Evolutionary conservation across 2,113 vertebrate genomes (phyloP), one percentile per base, ranked within the genome.

Genomic region (Scomber scombrus): DNA sequence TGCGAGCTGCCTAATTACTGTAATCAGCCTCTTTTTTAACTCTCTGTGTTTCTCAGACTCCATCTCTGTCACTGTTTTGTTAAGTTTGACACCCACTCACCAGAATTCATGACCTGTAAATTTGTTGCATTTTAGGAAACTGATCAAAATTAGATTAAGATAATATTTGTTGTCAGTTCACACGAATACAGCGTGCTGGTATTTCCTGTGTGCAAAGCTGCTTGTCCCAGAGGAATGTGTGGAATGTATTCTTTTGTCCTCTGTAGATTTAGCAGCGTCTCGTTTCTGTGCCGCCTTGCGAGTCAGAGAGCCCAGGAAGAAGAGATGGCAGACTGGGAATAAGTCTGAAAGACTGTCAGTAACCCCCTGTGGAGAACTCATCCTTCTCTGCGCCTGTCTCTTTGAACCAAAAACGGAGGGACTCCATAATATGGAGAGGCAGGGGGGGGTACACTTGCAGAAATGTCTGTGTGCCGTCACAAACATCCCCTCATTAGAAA

Each of bases 201-300:
- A 94, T 94, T 94, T 95, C 93, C 92, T 94, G 90, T 91, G 88
- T 93, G 90, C 75, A 82, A 71, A 85, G 85, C 75, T 43, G 81
- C 88, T 84, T 72, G 89, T 93, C 93, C 92, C 90, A 16, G 73
- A 88, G 92, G 93, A 95, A 94, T 93, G 90, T 21, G 51, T 57
- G 93, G 94, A 94, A 95, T 95, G 91, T 86, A 76, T 87, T 78
- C 88, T 88, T 88, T 87, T 91, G 91, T 92, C 85, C 89, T 85
- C 74, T 57, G 78, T 88, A 87, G 87, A 89, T 91, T 89, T 87
- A 80, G 80, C 82, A 85, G 61, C 46, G 63, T 91, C 84, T 88
- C 72, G 54, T 82, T 93, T 84, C 78, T 87, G 72, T 50, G 21
- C 77, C 52, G 75, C 61, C 75, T 64, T 4, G 18, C 31, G 13